These are phyloP conservation scores for Cyclina sinensis DNA, from an alignment of 1,140 invertebrate genomes.

Conservation along the genomic window DNA sequence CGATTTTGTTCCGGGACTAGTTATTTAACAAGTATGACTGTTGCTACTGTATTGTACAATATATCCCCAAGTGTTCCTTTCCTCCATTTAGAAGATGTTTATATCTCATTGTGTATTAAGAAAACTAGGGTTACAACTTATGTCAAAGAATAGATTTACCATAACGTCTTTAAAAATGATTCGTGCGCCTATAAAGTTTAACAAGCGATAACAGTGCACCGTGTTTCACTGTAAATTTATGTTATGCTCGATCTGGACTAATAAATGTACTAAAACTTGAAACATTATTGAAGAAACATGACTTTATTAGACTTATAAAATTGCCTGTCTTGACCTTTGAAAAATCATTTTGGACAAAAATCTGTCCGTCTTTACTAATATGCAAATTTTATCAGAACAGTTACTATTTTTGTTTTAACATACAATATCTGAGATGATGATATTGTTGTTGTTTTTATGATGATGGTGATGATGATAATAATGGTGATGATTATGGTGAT, in stretches of 20 bases:
- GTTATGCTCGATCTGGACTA: constrained; percentile 21
- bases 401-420: too few relatives aligned
- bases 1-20: constrained; percentile 84
- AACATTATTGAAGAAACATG: too few relatives aligned
- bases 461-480: too few relatives aligned
- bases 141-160: constrained; percentile 64
- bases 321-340: too few relatives aligned
- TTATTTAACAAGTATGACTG: constrained; percentile 84
- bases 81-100: constrained; percentile 86
- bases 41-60: constrained; percentile 80
- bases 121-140: constrained; percentile 66
- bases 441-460: too few relatives aligned
- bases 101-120: constrained; percentile 81
- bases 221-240: neutral
- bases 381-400: too few relatives aligned
- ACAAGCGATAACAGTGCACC: constrained; percentile 14
- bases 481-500: too few relatives aligned
- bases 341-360: too few relatives aligned
- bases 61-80: constrained; percentile 81
- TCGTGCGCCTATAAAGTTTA: constrained; percentile 33
- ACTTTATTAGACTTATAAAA: too few relatives aligned
- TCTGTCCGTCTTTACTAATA: too few relatives aligned
- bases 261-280: neutral
- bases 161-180: neutral
- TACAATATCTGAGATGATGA: too few relatives aligned